These are phyloP conservation scores for Rallus limicola DNA, from an alignment of 2,113 vertebrate species.

Conservation along the genomic window DNA sequence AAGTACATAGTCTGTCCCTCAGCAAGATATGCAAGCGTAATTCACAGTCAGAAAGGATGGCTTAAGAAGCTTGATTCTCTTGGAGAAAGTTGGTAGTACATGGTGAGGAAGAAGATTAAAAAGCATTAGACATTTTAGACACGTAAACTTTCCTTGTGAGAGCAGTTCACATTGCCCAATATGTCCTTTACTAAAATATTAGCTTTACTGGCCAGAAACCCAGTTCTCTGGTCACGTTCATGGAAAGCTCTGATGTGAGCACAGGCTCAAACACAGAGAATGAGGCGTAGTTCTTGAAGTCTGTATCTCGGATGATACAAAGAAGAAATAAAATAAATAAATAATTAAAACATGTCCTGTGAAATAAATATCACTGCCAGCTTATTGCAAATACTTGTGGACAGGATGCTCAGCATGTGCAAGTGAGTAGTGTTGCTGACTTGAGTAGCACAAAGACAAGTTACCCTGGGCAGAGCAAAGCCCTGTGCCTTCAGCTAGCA, in stretches of 20 bases:
- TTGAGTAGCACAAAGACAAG: background rate
- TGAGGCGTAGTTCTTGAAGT: background rate
- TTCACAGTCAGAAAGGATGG: background rate
- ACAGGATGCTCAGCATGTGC: background rate
- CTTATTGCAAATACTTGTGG: background rate
- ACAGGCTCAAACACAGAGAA: background rate
- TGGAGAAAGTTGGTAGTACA: background rate
- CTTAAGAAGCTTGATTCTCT: background rate
- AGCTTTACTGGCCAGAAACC: background rate
- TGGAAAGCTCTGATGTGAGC: background rate
- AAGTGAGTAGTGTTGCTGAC: background rate
- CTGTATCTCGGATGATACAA: background rate
- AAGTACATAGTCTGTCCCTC: background rate
- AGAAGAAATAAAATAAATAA: background rate
- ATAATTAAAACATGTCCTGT: background rate
- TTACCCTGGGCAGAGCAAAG: background rate
- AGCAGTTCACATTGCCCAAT: slow-evolving; percentile 10
- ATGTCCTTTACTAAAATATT: background rate
- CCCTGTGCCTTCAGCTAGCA: background rate
- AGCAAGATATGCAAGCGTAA: background rate
- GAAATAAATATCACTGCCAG: background rate
- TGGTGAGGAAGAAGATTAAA: background rate
- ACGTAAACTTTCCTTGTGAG: slow-evolving; percentile 34
- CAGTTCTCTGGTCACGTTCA: background rate
- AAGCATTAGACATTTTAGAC: background rate